Base-by-base conservation (phyloP, 2,888 invertebrate species). In the Agrilus biguttatus region DNA sequence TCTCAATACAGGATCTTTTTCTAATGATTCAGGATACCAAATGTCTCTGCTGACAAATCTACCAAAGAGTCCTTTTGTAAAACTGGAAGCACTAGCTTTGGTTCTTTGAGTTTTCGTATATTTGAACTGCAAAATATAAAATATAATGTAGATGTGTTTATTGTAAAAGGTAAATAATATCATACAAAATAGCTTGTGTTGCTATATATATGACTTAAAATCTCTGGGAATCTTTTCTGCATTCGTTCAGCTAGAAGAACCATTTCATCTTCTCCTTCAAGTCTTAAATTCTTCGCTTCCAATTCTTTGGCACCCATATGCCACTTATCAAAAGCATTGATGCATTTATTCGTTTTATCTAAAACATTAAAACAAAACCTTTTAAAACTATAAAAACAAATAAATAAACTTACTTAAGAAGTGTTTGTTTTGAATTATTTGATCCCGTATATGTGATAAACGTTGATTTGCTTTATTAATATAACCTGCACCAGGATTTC, bases 241-340 rank as follows among this genome's bases (percentile, higher is more conserved):
- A 80, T 81, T 54, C 88, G 71, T 58, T 81, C 78, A 12, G 79
- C 87, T 17, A 88, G 63, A 41, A 77, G 69, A 28, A 78, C 63
- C 70, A 86, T 75, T 65, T 89, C 88, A 57, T 78, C 75, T 57
- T 80, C 77, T 0, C 88, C 88, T 61, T 86, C 86, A n/a, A 69
- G 63, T 0, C 80, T 73, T 37, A 89, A 62, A 49, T 66, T 66
- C 57, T 80, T 82, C 37, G 75, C 72, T 46, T 78, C 66, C 0
- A 71, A 65, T 8, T 62, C 51, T 23, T 70, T 63, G 12, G 80
- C 59, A 40, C 66, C 60, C 40, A 68, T 62, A 36, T 66, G 63
- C 88, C 88, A 88, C 19, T 70, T 62, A 10, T 28, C 43, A 66
- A 59, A 32, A 85, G 58, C 10, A 28, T 10, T 28, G 8, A 28